Evolutionary conservation across 1,140 invertebrate genomes (phyloP), one percentile per base, ranked within the genome.

Genomic region (Microvelia longipes): DNA sequence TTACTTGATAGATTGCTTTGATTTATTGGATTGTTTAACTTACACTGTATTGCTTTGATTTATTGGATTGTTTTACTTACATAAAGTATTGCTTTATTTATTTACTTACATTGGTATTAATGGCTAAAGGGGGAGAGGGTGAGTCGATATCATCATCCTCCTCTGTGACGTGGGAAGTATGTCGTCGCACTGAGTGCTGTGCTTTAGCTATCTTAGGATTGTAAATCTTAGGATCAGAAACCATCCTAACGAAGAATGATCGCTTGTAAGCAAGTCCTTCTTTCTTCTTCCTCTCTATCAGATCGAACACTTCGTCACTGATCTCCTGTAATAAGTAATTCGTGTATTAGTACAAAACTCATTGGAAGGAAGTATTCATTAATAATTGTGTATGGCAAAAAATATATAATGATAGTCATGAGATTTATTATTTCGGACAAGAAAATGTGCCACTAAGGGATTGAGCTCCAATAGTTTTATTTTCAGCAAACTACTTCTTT

Each of bases 191-290:
- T 0, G 83, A 83, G 50, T 86, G 83, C 60, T 86, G 80, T 1
- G 86, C 83, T 79, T 88, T 89, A 75, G 87, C 87, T 73, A 91
- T 90, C 70, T 90, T 90, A 24, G 91, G 92, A 80, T 95, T 94
- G 82, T 95, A 96, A 71, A 96, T 92, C 77, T 97, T 97, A 0
- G 95, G 96, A 83, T 98, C 96, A 72, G 89, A 91, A 29, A 93
- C 94, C 95, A 98, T 98, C 24, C 94, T 88, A 66, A 98, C 94
- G 80, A 98, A 97, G 82, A 96, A 93, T 28, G 92, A 95, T 29
- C 95, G 83, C 79, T 94, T 94, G 80, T 94, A 90, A 5, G 90
- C 89, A 73, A 95, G 79, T 19, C 89, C 90, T 62, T 90, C 87
- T 72, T 85, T 84, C 69, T 82, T 84, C 76, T 89, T 90, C 67